Evolutionary conservation across 2,797 vertebrate species (phyloP), one percentile per base, ranked within the genome.

Genomic region (Leptodactylus fallax): DNA sequence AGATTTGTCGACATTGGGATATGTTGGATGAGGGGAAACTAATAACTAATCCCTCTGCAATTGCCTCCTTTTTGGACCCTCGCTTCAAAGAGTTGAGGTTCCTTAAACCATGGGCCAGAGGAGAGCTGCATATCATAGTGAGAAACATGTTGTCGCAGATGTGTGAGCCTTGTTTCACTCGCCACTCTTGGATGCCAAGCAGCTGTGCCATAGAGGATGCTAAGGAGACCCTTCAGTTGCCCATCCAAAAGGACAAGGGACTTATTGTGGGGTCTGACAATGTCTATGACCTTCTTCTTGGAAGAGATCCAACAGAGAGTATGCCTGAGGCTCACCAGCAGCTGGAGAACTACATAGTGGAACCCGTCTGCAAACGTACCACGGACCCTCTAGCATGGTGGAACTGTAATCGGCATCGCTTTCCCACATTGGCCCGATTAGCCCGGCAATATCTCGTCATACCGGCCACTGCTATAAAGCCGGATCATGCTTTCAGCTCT

Each of bases 51-150:
- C 91, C 94, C 0, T 90, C 93, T 0, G 92, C 93, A 0, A 77
- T 94, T 0, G 94, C 94, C 0, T 94, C 95, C 0, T 95, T 95
- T 45, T n/a, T 95, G 61, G 95, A 95, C 69, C 95, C 95, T 0
- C 93, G 95, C 4, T 95, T 95, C 87, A 95, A 95, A 88, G 95
- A 95, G 85, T 85, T 95, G 88, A 88, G 94, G 51, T 95, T 95
- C 53, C 92, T 95, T 1, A 94, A 90, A 83, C 93, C 94, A 0
- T 79, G 88, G 10, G 89, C 92, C 1, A 90, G 95, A 0, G 93
- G 90, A 5, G 90, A 93, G 47, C 88, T 95, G 7, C 94, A 95
- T 51, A 79, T 80, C 49, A 90, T 89, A 7, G 91, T 95, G 6
- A 94, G 93, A 25, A 88, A 87, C 25, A 90, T 94, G 81, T 77